A percentile compares a stretch with the other conserved stretches of the same genome.
Evolutionary conservation across 2,888 invertebrate genomes (phyloP).

Genomic region (Agriotes lineatus): DNA sequence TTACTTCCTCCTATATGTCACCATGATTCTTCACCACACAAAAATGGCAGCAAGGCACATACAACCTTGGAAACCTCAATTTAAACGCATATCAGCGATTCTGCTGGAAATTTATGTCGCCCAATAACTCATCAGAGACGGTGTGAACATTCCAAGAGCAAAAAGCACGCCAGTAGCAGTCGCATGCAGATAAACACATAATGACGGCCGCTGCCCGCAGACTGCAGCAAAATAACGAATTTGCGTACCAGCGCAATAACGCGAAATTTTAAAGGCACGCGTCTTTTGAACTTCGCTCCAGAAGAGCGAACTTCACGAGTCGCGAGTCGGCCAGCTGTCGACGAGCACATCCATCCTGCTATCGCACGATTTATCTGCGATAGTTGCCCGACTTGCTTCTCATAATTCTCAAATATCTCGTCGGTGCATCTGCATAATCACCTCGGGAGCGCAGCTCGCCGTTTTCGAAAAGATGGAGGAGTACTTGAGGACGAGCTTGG

Average conservation of each 20-base stretch:
- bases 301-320: conserved; percentile 38
- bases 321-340: conserved; percentile 46
- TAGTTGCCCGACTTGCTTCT: conserved; percentile 46
- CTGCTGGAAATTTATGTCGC: too few relatives aligned
- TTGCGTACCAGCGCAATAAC: background rate
- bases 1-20: too few relatives aligned
- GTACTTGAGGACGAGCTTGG: too few relatives aligned
- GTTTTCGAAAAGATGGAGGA: conserved; percentile 5
- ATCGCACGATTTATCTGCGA: conserved; percentile 49
- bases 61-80: too few relatives aligned
- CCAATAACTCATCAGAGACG: background rate
- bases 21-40: too few relatives aligned
- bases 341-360: conserved; percentile 47
- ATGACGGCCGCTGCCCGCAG: background rate
- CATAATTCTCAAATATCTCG: conserved; percentile 49
- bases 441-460: conserved; percentile 34
- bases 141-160: background rate
- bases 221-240: background rate
- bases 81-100: too few relatives aligned
- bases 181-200: conserved; percentile 9
- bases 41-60: too few relatives aligned
- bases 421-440: conserved; percentile 49
- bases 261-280: conserved; percentile 41
- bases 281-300: conserved; percentile 44
- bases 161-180: background rate